phyloP scores from a whole-genome alignment of 2,797 vertebrate species.

The Etheostoma nigrum region DNA sequence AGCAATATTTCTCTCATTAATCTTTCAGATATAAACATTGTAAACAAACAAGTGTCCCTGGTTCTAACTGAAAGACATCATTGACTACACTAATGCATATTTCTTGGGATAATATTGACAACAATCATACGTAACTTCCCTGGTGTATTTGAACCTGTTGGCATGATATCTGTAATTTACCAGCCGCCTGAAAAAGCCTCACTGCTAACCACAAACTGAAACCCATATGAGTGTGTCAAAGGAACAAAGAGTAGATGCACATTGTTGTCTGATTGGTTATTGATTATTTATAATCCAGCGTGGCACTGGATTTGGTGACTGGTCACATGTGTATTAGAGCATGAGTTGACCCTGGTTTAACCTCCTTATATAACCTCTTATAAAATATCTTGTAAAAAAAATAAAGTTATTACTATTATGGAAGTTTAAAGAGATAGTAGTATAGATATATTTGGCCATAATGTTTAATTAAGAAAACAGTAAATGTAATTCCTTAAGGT shows the following conservation, averaged over 20 bases:
- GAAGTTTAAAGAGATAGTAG: neutral
- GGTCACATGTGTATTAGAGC: slow-evolving; percentile 21
- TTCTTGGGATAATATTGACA: slow-evolving; percentile 1
- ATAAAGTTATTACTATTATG: neutral
- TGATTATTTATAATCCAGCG: slow-evolving; percentile 30
- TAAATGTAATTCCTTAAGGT: neutral
- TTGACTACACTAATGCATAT: neutral
- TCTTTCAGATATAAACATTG: neutral
- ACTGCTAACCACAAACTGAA: neutral
- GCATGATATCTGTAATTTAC: slow-evolving; percentile 9
- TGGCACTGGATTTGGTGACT: slow-evolving; percentile 1
- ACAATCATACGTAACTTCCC: neutral
- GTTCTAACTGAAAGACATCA: neutral
- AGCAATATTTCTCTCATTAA: neutral
- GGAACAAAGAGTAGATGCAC: slow-evolving; percentile 6
- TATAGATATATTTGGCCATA: neutral
- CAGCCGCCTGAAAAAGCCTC: neutral
- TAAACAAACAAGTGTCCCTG: neutral
- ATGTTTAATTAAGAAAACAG: neutral
- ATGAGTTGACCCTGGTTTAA: neutral
- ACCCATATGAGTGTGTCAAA: slow-evolving; percentile 26
- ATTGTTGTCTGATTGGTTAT: slow-evolving; percentile 49
- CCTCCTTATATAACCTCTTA: neutral
- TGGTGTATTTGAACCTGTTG: slow-evolving; percentile 32
- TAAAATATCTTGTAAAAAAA: neutral